Conservation (phyloP, 2,888 invertebrate genomes). For the Epirrhoe tristata region DNA sequence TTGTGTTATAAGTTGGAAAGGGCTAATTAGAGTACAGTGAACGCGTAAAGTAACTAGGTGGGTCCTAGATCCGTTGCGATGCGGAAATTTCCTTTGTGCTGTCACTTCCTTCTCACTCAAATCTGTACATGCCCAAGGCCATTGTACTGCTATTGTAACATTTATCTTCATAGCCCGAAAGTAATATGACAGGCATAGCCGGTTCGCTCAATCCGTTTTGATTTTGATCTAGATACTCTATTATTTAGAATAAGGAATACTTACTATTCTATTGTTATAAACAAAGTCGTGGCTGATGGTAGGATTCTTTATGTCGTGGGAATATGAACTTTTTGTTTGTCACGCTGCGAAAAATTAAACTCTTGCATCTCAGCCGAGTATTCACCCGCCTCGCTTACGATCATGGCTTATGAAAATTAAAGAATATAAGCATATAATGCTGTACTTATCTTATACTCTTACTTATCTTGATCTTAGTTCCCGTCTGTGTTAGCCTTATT, state of each 20-base stretch:
- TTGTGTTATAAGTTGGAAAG: background rate
- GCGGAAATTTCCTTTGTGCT: conserved; percentile 10
- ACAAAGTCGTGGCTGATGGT: no score
- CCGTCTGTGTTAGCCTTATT: no score
- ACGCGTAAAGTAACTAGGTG: conserved; percentile 1
- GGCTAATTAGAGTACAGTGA: background rate
- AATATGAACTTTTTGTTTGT: no score
- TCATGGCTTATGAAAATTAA: no score
- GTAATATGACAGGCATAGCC: background rate
- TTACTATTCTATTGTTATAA: background rate
- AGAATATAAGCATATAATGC: no score
- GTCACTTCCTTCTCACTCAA: conserved; percentile 5
- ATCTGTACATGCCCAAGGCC: conserved; percentile 6
- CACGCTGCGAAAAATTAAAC: no score
- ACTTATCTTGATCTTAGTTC: background rate
- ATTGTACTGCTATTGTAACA: conserved; percentile 1
- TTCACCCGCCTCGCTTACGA: no score
- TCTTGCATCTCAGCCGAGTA: no score
- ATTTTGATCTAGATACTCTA: background rate
- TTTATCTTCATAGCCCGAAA: background rate
- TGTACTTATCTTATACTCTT: no score
- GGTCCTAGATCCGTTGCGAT: conserved; percentile 9
- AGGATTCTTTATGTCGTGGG: no score
- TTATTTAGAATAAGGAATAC: background rate
- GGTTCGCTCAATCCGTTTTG: background rate